These are phyloP conservation scores for Scaptomyza cyrtandrae DNA, from an alignment of 2,888 invertebrate genomes.

Conservation along the genomic window DNA sequence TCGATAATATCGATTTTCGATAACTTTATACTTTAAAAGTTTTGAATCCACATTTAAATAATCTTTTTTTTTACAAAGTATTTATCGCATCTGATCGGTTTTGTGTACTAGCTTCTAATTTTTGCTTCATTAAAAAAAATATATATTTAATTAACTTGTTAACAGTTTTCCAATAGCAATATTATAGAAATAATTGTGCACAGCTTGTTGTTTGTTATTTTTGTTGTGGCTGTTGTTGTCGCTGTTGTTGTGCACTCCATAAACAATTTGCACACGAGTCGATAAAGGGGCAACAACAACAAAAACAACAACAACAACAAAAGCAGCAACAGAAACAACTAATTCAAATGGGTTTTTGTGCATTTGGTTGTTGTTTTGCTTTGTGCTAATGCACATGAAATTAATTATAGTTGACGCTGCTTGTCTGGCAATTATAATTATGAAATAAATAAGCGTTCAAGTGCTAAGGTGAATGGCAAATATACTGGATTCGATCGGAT, in stretches of 20 bases:
- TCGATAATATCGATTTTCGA: not conserved
- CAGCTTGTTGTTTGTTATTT: constrained; percentile 16
- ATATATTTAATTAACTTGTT: constrained; percentile 75
- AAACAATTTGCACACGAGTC: constrained; percentile 71
- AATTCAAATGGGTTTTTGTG: constrained; percentile 41
- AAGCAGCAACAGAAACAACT: constrained; percentile 35
- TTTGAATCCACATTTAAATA: not conserved
- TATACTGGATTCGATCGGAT: constrained; percentile 9
- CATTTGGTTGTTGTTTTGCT: constrained; percentile 13
- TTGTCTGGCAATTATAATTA: constrained; percentile 49
- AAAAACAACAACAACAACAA: constrained; percentile 7
- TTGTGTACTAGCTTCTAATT: constrained; percentile 12
- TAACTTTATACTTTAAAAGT: not conserved
- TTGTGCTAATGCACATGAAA: constrained; percentile 49
- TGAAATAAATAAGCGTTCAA: constrained; percentile 64
- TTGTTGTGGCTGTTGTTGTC: constrained; percentile 28
- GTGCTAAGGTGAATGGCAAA: constrained; percentile 75
- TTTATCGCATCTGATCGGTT: no score
- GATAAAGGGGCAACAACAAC: constrained; percentile 2
- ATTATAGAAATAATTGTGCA: constrained; percentile 59
- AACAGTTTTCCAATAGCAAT: constrained; percentile 73
- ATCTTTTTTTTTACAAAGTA: constrained; percentile 2
- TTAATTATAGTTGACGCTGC: constrained; percentile 57
- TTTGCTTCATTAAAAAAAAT: constrained; percentile 29
- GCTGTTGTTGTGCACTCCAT: constrained; percentile 65